Evolutionary conservation across 2,113 vertebrate species (phyloP).

Genomic region (Chlorodrepanis virens): DNA sequence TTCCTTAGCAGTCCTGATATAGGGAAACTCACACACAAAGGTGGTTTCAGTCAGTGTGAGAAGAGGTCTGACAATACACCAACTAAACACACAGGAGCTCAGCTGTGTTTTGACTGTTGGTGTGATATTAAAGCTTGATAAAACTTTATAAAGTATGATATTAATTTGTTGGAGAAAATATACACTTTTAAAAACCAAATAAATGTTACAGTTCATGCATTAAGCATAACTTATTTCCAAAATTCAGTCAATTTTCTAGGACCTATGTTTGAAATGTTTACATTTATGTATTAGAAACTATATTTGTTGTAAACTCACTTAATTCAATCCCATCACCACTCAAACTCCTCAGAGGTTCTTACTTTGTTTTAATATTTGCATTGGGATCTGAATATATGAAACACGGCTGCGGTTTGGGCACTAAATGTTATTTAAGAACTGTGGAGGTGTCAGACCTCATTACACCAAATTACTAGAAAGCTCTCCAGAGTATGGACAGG

Average conservation of each 20-base stretch:
- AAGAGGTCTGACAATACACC: not conserved
- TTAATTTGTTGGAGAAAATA: not conserved
- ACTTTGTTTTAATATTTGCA: not conserved
- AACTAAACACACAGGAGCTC: not conserved
- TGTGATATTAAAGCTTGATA: not conserved
- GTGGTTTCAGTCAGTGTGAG: not conserved
- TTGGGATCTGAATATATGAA: not conserved
- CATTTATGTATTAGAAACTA: not conserved
- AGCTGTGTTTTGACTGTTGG: not conserved
- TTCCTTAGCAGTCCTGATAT: not conserved
- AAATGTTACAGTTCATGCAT: not conserved
- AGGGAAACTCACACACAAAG: not conserved
- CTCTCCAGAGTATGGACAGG: not conserved
- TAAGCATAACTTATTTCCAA: not conserved
- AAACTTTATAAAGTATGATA: not conserved
- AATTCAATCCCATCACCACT: not conserved
- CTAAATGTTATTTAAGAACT: not conserved
- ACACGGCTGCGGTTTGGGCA: accelerated
- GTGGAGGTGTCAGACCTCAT: constrained; percentile 8
- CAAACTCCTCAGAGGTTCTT: not conserved
- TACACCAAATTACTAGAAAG: not conserved
- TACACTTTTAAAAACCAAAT: not conserved
- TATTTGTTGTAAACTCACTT: not conserved
- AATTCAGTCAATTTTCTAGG: not conserved
- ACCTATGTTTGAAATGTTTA: not conserved